A percentile compares a stretch with the other conserved stretches of the same genome.
These are phyloP conservation scores for Neolamprologus longior DNA, from an alignment of 2,113 vertebrate species.

Conservation along the genomic window DNA sequence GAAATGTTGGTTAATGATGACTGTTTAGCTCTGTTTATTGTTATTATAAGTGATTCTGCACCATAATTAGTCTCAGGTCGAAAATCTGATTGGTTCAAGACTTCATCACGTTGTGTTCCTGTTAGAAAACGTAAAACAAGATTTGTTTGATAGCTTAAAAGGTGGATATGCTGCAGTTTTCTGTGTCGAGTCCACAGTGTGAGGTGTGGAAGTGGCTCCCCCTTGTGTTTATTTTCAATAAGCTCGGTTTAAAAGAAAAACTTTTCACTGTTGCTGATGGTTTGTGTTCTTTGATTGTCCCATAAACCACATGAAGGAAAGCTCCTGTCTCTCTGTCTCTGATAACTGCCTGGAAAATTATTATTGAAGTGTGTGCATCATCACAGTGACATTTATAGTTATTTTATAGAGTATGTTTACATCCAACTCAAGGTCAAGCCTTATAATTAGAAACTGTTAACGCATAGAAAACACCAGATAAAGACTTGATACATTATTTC, in stretches of 20 bases:
- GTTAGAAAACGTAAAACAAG: background rate
- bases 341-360: background rate
- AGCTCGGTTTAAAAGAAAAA: background rate
- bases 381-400: background rate
- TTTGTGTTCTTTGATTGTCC: background rate
- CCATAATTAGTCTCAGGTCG: background rate
- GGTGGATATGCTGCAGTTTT: background rate
- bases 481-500: background rate
- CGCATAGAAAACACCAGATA: accelerated
- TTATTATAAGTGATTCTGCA: accelerated
- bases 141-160: background rate
- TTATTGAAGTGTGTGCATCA: background rate
- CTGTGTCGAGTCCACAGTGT: background rate
- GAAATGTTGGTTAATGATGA: background rate
- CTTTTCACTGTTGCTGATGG: background rate
- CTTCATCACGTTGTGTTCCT: accelerated
- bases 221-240: background rate
- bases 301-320: background rate
- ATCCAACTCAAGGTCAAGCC: background rate
- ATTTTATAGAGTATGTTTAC: background rate
- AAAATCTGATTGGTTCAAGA: background rate
- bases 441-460: background rate
- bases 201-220: background rate
- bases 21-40: background rate
- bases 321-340: background rate